Evolutionary conservation across 2,113 vertebrate genomes (phyloP), one percentile per base, ranked within the genome.

Genomic region (Dryoscopus gambensis): DNA sequence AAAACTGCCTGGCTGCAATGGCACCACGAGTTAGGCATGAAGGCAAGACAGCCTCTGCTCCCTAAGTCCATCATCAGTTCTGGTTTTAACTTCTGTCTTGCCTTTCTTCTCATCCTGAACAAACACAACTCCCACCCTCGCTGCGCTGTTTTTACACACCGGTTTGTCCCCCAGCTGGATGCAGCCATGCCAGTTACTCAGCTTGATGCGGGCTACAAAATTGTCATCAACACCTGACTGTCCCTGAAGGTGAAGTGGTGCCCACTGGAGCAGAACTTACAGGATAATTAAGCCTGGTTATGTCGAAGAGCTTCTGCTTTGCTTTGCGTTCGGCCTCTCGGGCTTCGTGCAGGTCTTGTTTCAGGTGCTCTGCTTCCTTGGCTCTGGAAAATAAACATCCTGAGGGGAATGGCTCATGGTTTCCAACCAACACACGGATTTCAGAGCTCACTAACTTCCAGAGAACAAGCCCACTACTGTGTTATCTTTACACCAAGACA

Each of bases 311-410:
- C 93, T 98, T 99, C 96, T 99, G 98, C 60, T 99, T 99, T 5
- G 98, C 98, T 97, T 98, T 98, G 52, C 98, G 97, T 88, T 99
- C 99, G 3, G 99, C 98, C 42, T 99, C 99, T 78, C 99, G 98
- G 47, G 99, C 99, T 87, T 99, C 99, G 1, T 97, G 98, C 95
- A 99, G 98, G 94, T 99, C 99, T 92, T 99, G 99, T 62, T 99
- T 99, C 90, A 99, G 98, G 87, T 99, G 98, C 89, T 99, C 99
- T 6, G 98, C 98, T 85, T 99, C 99, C 95, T 99, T 99, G 85
- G 98, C 96, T 97, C 99, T 99, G 77, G 10, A 90, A 96, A 46
- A 75, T 7, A 93, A 95, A 93, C 6, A 70, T 5, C 47, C 59
- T 46, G 23, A 59, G 7, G 11, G 80, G 23, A 90, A 35, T 8